These are phyloP conservation scores for Chesias legatella DNA, from an alignment of 2,888 invertebrate species.

Conservation along the genomic window DNA sequence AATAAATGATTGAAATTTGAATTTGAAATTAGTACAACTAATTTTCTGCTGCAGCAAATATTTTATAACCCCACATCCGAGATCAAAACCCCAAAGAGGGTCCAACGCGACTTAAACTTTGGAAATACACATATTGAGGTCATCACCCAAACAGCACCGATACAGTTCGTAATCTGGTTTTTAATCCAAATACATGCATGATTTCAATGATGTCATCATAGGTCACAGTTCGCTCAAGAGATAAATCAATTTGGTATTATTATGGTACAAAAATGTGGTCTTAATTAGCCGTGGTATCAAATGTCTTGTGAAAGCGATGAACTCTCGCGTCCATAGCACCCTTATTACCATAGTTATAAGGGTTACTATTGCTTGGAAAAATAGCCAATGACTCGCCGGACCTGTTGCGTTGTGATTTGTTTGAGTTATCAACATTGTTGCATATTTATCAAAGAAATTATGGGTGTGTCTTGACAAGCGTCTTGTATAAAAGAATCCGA, in stretches of 20 bases:
- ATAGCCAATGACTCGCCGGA: conserved; percentile 2
- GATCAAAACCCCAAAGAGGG: too few relatives aligned
- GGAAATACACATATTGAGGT: conserved; percentile 7
- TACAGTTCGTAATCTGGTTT: conserved; percentile 24
- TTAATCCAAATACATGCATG: conserved; percentile 19
- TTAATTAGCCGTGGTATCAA: conserved; percentile 15
- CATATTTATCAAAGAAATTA: conserved; percentile 4
- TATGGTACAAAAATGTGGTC: conserved; percentile 12
- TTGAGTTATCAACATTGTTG: conserved; percentile 2
- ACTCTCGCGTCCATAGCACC: too few relatives aligned
- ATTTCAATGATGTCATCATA: conserved; percentile 23
- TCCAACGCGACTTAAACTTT: too few relatives aligned
- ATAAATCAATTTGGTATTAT: conserved; percentile 18
- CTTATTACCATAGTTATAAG: too few relatives aligned
- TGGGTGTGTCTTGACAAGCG: conserved; percentile 1
- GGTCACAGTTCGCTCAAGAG: conserved; percentile 22
- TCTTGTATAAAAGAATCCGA: conserved; percentile 5
- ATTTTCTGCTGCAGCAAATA: too few relatives aligned
- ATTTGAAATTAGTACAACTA: too few relatives aligned
- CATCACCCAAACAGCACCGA: conserved; percentile 13
- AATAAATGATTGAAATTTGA: too few relatives aligned
- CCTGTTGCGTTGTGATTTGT: conserved; percentile 10
- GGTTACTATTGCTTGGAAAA: too few relatives aligned
- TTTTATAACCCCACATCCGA: too few relatives aligned
- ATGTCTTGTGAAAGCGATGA: conserved; percentile 3